Evolutionary conservation across 2,888 invertebrate species (phyloP), one percentile per base, ranked within the genome.

Genomic region (Oeneis ivallda): DNA sequence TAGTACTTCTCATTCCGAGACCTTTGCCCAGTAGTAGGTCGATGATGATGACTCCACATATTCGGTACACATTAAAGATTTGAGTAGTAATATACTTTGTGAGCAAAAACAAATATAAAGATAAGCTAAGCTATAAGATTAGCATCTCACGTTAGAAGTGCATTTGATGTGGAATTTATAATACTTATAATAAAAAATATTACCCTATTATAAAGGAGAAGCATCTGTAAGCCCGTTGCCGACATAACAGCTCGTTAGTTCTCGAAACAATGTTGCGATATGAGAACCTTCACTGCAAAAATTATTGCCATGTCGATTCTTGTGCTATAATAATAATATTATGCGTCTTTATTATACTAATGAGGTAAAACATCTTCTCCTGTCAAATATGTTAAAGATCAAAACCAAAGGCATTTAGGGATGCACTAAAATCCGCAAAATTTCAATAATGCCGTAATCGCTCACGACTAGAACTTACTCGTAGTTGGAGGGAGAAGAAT

Each of bases 171-270:
- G 17, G 17, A 17, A 7, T 47, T 47, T 47, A 47, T 47, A 17
- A 47, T 43, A n/a, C 43, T 43, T n/a, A n/a, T 43, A 13, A 43
- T 17, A 47, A 9, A 17, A 47, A 47, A 8, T 26, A 50, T 13
- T 26, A 26, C 11, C 17, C 13, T 15, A 8, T 15, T 10, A 17
- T 47, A 47, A 47, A 15, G 19, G 11, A 26, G 6, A 6, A 26
- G 57, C 41, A 39, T 26, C 41, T 57, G 19, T 11, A 11, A 50
- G 13, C 57, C 57, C 57, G 41, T n/a, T 41, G 57, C 60, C 66
- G 75, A 78, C 79, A 79, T 76, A 78, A 79, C 77, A 74, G 78
- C 80, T 83, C 79, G 83, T 82, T 83, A 84, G 77, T 53, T 65
- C 47, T 39, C 71, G 69, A 73, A 72, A 70, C 69, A 71, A 74